A percentile compares a stretch with the other conserved stretches of the same genome.
phyloP scores from a whole-genome alignment of 2,888 invertebrate species.

The Pachliopta kotzebuea region DNA sequence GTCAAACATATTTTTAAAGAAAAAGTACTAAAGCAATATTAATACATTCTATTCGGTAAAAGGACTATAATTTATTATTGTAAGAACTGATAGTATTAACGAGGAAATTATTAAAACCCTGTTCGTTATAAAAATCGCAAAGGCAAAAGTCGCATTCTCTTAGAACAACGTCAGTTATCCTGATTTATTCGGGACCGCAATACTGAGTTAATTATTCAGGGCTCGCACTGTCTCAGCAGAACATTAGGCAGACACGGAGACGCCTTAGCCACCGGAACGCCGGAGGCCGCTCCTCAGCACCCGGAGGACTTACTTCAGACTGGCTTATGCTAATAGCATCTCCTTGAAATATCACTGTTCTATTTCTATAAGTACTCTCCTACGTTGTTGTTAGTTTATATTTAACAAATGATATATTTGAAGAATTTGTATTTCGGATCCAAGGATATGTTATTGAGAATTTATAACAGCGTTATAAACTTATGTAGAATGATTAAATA shows the following conservation, averaged over 20 bases:
- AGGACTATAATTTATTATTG: too few species aligned
- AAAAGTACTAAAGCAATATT: too few species aligned
- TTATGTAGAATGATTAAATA: too few species aligned
- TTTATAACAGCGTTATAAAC: too few species aligned
- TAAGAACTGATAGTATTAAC: not conserved
- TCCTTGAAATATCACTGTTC: conserved; percentile 11
- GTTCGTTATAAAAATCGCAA: not conserved
- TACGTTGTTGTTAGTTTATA: not conserved
- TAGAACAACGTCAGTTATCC: conserved; percentile 1
- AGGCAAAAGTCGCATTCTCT: conserved; percentile 1
- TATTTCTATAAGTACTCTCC: conserved; percentile 11
- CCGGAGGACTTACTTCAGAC: conserved; percentile 17
- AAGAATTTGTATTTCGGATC: too few species aligned
- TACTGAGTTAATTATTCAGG: conserved; percentile 24
- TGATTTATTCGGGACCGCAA: conserved; percentile 11
- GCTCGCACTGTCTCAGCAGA: conserved; percentile 12
- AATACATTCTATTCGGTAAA: too few species aligned
- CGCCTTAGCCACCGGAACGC: conserved; percentile 7
- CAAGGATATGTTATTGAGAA: too few species aligned
- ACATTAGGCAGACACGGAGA: conserved; percentile 22
- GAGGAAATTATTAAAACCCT: not conserved
- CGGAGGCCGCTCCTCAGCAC: conserved; percentile 3
- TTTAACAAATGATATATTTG: not conserved
- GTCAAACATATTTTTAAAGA: too few species aligned
- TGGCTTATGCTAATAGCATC: conserved; percentile 24